These are phyloP conservation scores for Drosophila jambulina DNA, from an alignment of 1,140 invertebrate species.

Conservation along the genomic window DNA sequence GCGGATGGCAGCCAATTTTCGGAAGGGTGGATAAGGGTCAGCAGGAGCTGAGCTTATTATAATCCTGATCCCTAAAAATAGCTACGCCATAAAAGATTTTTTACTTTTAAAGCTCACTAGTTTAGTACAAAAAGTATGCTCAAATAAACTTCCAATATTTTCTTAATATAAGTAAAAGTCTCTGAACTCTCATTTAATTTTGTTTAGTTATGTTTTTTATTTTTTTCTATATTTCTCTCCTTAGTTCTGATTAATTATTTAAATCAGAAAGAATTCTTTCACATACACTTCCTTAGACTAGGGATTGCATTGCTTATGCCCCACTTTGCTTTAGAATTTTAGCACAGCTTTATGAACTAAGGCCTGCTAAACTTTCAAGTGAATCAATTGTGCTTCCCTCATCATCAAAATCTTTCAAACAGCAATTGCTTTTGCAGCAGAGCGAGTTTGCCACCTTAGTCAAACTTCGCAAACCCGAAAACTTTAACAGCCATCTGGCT, in stretches of 20 bases:
- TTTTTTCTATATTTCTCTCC: too few relatives aligned
- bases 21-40: not conserved
- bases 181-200: not conserved
- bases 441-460: constrained; percentile 36
- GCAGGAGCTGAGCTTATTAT: constrained; percentile 9
- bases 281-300: not conserved
- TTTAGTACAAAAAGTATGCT: not conserved
- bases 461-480: constrained; percentile 34
- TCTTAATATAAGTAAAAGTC: too few relatives aligned
- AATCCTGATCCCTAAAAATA: not conserved
- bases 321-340: not conserved
- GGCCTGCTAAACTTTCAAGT: constrained; percentile 21
- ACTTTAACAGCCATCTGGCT: constrained; percentile 58
- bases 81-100: too few relatives aligned
- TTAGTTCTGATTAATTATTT: not conserved
- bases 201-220: not conserved
- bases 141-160: not conserved
- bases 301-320: not conserved
- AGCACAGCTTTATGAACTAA: not conserved
- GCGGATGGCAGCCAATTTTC: constrained; percentile 28
- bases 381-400: constrained; percentile 48
- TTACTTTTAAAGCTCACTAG: not conserved
- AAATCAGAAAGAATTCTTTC: not conserved
- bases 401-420: constrained; percentile 55
- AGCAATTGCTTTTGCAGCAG: constrained; percentile 45